Percentiles rank a stretch among this genome's conserved stretches.
phyloP scores from a whole-genome alignment of 2,797 vertebrate genomes.

The Clangula hyemalis region DNA sequence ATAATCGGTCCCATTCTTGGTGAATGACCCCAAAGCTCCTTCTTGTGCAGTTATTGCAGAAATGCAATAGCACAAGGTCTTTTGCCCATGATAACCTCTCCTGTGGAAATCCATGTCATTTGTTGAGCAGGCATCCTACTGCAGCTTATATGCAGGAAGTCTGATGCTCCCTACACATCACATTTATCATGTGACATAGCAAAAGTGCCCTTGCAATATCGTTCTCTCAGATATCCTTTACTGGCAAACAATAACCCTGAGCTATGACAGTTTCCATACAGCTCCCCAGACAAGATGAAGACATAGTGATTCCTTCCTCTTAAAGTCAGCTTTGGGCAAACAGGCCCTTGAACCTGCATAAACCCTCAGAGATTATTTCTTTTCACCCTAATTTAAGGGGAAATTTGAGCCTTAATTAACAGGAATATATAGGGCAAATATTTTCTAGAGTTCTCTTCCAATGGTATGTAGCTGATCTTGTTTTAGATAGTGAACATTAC shows the following conservation, averaged over 20 bases:
- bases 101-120: not conserved
- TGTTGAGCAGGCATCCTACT: not conserved
- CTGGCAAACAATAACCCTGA: not conserved
- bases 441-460: not conserved
- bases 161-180: not conserved
- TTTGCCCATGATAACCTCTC: not conserved
- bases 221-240: not conserved
- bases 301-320: not conserved
- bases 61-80: accelerated
- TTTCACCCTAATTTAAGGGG: not conserved
- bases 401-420: not conserved
- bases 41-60: not conserved
- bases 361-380: not conserved
- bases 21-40: not conserved
- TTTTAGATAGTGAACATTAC: not conserved
- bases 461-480: not conserved
- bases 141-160: not conserved
- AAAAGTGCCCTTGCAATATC: not conserved
- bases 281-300: not conserved
- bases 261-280: not conserved
- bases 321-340: not conserved
- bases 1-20: not conserved
- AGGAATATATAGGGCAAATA: not conserved
- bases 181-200: not conserved
- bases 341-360: not conserved